These are phyloP conservation scores for Triplophysa dalaica DNA, from an alignment of 2,113 vertebrate genomes.

Conservation along the genomic window DNA sequence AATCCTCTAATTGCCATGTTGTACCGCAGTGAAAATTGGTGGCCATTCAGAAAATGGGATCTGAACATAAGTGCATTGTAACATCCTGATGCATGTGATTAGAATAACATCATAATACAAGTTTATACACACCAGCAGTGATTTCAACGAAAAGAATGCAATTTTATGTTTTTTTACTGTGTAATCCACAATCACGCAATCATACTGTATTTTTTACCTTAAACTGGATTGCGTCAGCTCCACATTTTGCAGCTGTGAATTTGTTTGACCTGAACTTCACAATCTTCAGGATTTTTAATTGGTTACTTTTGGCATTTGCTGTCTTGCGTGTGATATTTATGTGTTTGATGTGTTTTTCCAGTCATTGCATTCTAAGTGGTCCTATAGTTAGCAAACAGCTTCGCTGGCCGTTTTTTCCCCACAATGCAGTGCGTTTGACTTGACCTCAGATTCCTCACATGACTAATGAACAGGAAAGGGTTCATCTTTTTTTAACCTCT, in stretches of 20 bases:
- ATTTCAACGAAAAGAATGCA: not conserved
- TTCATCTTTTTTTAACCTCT: no score
- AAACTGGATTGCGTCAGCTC: not conserved
- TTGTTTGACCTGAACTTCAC: conserved; percentile 1
- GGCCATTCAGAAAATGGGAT: conserved; percentile 21
- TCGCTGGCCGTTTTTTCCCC: not conserved
- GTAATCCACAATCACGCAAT: not conserved
- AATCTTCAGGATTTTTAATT: conserved; percentile 18
- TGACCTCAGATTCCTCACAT: not conserved
- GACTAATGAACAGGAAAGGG: not conserved
- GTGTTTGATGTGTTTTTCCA: no score
- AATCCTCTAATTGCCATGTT: conserved; percentile 44
- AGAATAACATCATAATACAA: conserved; percentile 23
- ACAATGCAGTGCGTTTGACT: not conserved
- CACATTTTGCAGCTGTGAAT: not conserved
- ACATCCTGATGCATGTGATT: conserved; percentile 1
- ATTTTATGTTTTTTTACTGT: not conserved
- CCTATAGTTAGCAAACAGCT: no score
- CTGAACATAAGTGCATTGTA: conserved; percentile 54
- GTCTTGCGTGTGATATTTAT: not conserved
- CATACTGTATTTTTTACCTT: no score
- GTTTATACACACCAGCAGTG: not conserved
- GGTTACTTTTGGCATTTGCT: not conserved
- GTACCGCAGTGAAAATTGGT: conserved; percentile 24
- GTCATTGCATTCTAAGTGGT: no score